Conservation (phyloP, 2,797 vertebrate genomes). For the Chiroxiphia lanceolata region DNA sequence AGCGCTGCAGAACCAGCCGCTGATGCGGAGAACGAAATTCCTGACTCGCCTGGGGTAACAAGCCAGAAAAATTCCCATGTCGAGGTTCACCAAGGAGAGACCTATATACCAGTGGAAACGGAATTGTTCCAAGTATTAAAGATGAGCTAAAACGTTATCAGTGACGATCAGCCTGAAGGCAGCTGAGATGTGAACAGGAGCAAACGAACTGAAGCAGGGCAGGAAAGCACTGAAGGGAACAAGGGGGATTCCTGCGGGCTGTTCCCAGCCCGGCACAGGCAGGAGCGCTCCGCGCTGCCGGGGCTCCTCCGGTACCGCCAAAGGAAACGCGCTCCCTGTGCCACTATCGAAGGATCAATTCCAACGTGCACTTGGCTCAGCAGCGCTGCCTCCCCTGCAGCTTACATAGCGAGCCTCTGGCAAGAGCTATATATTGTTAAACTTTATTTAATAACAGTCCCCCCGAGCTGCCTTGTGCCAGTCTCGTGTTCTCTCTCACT, state of each 20-base stretch:
- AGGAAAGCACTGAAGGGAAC: background rate
- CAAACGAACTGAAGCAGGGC: background rate
- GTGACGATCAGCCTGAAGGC: background rate
- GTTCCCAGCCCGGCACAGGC: background rate
- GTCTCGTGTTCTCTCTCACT: background rate
- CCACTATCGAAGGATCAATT: background rate
- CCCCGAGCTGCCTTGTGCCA: background rate
- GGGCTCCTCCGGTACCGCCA: background rate
- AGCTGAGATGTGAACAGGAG: background rate
- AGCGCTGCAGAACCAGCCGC: background rate
- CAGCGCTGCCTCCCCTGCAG: background rate
- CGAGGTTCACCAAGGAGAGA: background rate
- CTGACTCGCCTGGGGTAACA: background rate
- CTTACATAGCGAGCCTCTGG: fast-evolving
- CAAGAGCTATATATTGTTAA: background rate
- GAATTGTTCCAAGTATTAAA: background rate
- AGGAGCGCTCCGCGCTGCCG: background rate
- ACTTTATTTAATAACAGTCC: background rate
- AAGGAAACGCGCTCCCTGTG: background rate
- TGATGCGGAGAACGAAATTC: background rate
- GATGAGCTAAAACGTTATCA: background rate
- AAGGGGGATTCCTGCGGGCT: fast-evolving
- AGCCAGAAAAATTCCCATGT: background rate
- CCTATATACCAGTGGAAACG: fast-evolving
- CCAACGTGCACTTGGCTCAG: fast-evolving